Conservation (phyloP, 2,888 invertebrate species). For the Agrochola lota region DNA sequence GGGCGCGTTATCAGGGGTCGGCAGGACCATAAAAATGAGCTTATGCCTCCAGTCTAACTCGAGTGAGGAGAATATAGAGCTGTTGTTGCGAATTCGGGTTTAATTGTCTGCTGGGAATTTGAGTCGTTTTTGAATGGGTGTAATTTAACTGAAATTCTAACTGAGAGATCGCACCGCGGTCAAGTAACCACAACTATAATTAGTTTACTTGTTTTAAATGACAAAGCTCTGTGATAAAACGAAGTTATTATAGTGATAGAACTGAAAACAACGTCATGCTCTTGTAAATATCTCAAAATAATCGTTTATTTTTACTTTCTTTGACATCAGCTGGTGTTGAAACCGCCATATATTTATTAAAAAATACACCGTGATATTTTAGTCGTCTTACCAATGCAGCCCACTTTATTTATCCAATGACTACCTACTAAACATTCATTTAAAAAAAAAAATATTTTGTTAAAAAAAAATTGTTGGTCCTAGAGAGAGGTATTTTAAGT, state of each 20-base stretch:
- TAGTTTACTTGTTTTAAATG: background rate
- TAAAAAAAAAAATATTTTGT: too few relatives aligned
- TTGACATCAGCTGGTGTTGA: too few relatives aligned
- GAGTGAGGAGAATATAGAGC: constrained; percentile 73
- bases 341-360: too few relatives aligned
- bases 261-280: background rate
- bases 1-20: constrained; percentile 84
- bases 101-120: constrained; percentile 41
- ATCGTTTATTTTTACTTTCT: too few relatives aligned
- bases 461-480: too few relatives aligned
- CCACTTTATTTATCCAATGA: too few relatives aligned
- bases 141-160: background rate
- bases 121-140: constrained; percentile 27
- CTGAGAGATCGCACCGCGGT: background rate
- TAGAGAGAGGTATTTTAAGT: too few relatives aligned
- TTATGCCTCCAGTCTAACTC: constrained; percentile 88
- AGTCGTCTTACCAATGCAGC: too few relatives aligned
- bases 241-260: background rate
- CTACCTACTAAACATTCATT: too few relatives aligned
- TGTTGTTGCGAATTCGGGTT: constrained; percentile 65
- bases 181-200: background rate
- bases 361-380: too few relatives aligned
- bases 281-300: too few relatives aligned
- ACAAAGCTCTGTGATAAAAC: background rate
- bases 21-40: constrained; percentile 90